Conservation (phyloP, 2,888 invertebrate species). For the Nasonovia ribisnigri region DNA sequence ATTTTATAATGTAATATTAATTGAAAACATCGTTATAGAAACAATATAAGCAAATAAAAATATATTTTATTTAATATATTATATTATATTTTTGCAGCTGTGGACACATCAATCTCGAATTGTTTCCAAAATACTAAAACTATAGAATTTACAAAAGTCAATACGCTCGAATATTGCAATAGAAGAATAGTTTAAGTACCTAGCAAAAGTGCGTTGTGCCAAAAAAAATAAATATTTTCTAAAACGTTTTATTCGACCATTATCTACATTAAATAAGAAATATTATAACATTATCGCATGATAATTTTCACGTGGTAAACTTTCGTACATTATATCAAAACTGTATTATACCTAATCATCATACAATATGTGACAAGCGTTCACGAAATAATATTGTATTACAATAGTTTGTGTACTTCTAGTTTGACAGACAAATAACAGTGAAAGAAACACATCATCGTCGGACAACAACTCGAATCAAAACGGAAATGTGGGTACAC, state of each 20-base stretch:
- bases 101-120: not conserved
- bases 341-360: not conserved
- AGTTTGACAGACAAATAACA: constrained; percentile 23
- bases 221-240: not conserved
- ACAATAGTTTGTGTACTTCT: not conserved
- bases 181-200: not conserved
- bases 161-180: not conserved
- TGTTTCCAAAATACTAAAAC: not conserved
- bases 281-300: not conserved
- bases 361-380: not conserved
- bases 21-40: not conserved
- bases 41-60: not conserved
- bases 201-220: not conserved
- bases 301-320: not conserved
- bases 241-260: not conserved
- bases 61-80: not conserved
- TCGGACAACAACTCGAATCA: not conserved
- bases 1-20: not conserved
- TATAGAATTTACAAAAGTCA: not conserved
- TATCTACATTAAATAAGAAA: not conserved
- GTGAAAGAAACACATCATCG: not conserved
- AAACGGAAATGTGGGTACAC: not conserved
- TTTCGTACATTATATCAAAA: not conserved
- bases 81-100: not conserved
- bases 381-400: not conserved